Evolutionary conservation across 2,113 vertebrate genomes (phyloP), one percentile per base, ranked within the genome.

Genomic region (Passer domesticus): DNA sequence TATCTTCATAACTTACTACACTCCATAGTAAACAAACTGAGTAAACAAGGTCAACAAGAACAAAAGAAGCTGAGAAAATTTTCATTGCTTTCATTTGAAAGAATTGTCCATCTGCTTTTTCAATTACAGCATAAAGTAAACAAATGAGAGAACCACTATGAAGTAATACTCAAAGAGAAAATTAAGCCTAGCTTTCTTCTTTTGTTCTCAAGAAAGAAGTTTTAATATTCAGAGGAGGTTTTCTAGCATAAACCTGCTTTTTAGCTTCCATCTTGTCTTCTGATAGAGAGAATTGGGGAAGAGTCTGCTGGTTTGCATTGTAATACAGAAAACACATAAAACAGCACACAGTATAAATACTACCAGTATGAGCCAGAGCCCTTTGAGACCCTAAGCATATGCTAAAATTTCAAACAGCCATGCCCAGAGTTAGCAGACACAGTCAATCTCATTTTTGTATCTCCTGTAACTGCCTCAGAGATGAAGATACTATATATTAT

Each of bases 41-140:
- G 88, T 75, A 94, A 95, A 95, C 90, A 97, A 98, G 95, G 96
- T 96, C 69, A 62, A 87, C 56, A 90, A 83, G 79, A 93, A 97
- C 74, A 95, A 47, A 37, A 87, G 37, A 79, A 78, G 46, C 59
- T 82, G 52, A 78, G 66, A 55, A 92, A 76, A 87, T 73, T 73
- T 85, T 89, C 83, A 72, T 83, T 78, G 75, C 43, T 94, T 89
- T 59, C 35, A 89, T 85, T 73, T 86, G 66, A 86, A 88, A 53
- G 69, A 93, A 87, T 62, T 62, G 76, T 94, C 69, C 66, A 72
- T 78, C 76, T 90, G 63, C 58, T 47, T 85, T 95, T 95, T 93
- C 73, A 91, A 83, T 91, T 83, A 70, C 69, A 91, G 56, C 77
- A 92, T 74, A 89, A 64, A 81, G 77, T 92, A 63, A 96, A 92